Evolutionary conservation across 2,888 invertebrate species (phyloP), one percentile per base, ranked within the genome.

Genomic region (Napeogenes sylphis): DNA sequence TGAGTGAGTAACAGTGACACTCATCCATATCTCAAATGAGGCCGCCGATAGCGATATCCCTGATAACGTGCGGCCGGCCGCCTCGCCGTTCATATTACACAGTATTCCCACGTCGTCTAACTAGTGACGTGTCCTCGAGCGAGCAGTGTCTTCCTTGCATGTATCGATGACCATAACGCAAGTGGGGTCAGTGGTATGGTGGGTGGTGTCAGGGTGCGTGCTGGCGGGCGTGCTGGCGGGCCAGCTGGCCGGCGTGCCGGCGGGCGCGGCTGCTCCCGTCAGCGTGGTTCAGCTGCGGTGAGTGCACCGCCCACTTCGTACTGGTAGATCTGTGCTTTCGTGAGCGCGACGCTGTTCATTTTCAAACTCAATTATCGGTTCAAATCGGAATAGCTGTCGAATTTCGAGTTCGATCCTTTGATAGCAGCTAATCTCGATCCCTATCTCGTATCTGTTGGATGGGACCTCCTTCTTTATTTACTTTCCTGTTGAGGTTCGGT

Each of bases 261-360:
- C 64, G 68, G 64, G 61, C 66, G 68, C 64, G 45, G 42, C 14
- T 61, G 42, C 64, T 14, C 70, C 73, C 67, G 74, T 85, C 45
- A 70, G 78, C 54, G 82, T 85, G 42, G 64, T 80, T 47, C 75
- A 76, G 67, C 64, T 70, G 65, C 75, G 69, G 84, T 85, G 61
- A 82, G 81, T 30, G 30, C 51, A 30, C 8, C 35, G 4, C 35
- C 35, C 4, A 4, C 6, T 35, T 35, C 35, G 6, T 6, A 35
- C 35, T 6, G 3, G 4, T 6, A 5, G 35, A 35, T 21, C 21
- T 21, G 21, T 21, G 21, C 21, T 21, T 21, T 21, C 21, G 21
- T 21, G 21, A 21, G 21, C 21, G 21, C 21, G 21, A 0, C 21
- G 21, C 21, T 21, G 21, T 21, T 21, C 21, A 21, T 21, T 21